A percentile compares a stretch with the other conserved stretches of the same genome.
Conservation (phyloP, 2,888 invertebrate species). For the Frankliniella intonsa region DNA sequence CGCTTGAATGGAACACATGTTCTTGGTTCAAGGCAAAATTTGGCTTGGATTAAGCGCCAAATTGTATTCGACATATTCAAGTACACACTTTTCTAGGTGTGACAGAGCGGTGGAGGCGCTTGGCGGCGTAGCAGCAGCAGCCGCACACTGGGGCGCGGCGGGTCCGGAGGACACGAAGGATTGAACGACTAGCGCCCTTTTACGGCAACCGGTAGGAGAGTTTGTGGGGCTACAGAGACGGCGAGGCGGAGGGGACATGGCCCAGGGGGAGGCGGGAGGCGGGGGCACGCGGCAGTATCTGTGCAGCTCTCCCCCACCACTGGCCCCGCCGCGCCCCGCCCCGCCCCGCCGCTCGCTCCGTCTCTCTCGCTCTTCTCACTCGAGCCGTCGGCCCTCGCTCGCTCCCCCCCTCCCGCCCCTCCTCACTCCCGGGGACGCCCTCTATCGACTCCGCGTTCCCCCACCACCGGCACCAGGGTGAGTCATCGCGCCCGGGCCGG, state of each 20-base stretch:
- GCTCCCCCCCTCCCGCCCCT: background rate
- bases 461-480: constrained; percentile 19
- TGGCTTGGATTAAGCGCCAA: no score
- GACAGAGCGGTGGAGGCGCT: no score
- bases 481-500: constrained; percentile 7
- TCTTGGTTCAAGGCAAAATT: no score
- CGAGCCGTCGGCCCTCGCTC: background rate
- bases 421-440: background rate
- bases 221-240: constrained; percentile 1
- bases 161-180: background rate
- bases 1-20: no score
- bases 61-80: no score
- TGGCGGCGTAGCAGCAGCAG: no score
- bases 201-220: background rate
- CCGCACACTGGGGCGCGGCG: no score
- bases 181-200: constrained; percentile 3
- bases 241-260: background rate
- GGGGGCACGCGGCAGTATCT: no score
- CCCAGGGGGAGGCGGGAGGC: background rate
- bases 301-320: background rate
- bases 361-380: background rate
- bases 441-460: constrained; percentile 19
- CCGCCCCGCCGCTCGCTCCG: background rate
- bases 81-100: no score
- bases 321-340: background rate